Base-by-base conservation (phyloP, 2,888 invertebrate species). In the Drosophila demipolita region DNA sequence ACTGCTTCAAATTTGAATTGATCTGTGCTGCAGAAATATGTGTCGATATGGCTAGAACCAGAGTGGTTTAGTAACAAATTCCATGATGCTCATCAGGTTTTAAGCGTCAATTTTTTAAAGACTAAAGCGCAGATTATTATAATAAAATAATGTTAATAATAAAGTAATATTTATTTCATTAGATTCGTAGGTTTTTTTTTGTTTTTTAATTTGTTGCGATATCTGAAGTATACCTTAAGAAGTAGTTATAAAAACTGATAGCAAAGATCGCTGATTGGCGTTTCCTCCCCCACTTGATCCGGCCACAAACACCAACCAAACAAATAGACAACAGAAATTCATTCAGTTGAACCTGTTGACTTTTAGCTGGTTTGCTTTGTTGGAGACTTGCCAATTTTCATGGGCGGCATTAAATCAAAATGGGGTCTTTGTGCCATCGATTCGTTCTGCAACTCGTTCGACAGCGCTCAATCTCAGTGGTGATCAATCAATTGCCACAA, bases 381-480 rank as follows among this genome's bases (percentile, higher is more conserved):
- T 36, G 38, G 15, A 11, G 40, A 57, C 35, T 62, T 78, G 63
- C 54, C 33, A 61, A 40, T 68, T 67, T 82, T 82, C 86, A 80
- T 78, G 88, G 88, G 83, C 88, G 80, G 83, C 88, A 80, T 77
- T 71, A 67, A 82, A 66, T 76, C 67, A 75, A 75, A 75, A 72
- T 66, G 52, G 65, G 58, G 45, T 45, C 45, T 45, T 45, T 45
- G 45, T 45, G 45, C 45, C 49, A 62, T 54, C 66, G 55, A 65
- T 62, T 61, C 53, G 32, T 17, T 38, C 23, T 68, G 52, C 54
- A 26, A 65, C 36, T 61, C 53, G 32, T 17, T 38, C 23, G 71
- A 54, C 54, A 26, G 66, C 36, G 17, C 40, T 40, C 59, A 45
- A 8, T 45, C 20, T 23, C 17, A 81, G 63, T 66, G 68, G 66